These are phyloP conservation scores for Noctua pronuba DNA, from an alignment of 2,888 invertebrate species.

Conservation along the genomic window DNA sequence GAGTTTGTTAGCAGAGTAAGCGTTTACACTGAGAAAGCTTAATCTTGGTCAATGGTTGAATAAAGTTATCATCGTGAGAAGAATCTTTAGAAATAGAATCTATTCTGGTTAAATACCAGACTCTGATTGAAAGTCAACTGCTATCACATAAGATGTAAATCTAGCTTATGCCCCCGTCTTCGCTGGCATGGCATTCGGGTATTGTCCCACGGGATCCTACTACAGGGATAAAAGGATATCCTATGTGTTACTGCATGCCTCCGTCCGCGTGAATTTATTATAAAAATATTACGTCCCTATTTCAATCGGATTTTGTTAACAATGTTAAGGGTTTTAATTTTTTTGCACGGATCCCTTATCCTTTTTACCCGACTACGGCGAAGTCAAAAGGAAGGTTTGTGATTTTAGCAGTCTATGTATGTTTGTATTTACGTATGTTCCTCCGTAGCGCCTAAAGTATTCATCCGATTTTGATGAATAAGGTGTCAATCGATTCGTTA, in stretches of 20 bases:
- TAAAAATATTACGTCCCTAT: no score
- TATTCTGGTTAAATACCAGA: neutral
- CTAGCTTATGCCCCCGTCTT: neutral
- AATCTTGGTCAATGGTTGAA: constrained; percentile 18
- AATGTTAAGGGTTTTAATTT: no score
- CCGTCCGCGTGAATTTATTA: no score
- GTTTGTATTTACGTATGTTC: no score
- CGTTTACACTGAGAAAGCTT: constrained; percentile 10
- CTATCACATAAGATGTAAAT: neutral
- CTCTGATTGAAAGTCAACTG: neutral
- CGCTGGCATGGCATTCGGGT: neutral
- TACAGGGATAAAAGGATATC: neutral
- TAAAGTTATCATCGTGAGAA: neutral
- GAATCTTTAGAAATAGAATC: neutral
- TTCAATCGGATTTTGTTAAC: no score
- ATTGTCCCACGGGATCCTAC: neutral
- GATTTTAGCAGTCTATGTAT: no score
- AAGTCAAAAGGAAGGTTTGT: no score
- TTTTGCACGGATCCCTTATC: no score
- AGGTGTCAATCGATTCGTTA: no score
- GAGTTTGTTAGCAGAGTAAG: constrained; percentile 39
- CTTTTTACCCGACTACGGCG: no score
- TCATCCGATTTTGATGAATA: no score
- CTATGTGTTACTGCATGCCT: neutral
- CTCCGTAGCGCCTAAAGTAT: no score